Evolutionary conservation across 2,888 invertebrate genomes (phyloP).

Genomic region (Disparrhopalites patrizii): DNA sequence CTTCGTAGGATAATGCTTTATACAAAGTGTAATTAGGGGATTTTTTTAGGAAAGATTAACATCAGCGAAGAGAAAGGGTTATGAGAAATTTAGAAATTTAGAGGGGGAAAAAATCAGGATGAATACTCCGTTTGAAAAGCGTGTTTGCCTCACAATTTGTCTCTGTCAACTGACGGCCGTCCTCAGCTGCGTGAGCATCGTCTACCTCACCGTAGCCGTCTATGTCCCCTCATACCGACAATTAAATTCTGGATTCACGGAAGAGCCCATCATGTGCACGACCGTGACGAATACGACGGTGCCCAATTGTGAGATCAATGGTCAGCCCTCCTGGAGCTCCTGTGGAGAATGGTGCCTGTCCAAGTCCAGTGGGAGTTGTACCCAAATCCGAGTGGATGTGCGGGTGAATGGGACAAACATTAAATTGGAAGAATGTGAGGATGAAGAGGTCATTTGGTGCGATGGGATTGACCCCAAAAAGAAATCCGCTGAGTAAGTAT

Average conservation of each 20-base stretch:
- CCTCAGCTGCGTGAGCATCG: slow-evolving; percentile 79
- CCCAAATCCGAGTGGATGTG: slow-evolving; percentile 83
- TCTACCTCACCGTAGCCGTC: slow-evolving; percentile 84
- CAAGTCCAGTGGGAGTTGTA: slow-evolving; percentile 83
- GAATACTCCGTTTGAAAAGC: slow-evolving; percentile 81
- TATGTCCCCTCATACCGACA: slow-evolving; percentile 85
- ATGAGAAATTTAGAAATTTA: too few species aligned
- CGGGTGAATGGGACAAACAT: slow-evolving; percentile 77
- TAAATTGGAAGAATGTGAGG: slow-evolving; percentile 76
- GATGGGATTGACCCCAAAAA: slow-evolving; percentile 51
- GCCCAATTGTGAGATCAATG: slow-evolving; percentile 68
- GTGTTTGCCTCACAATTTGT: slow-evolving; percentile 87
- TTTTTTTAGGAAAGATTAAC: too few species aligned
- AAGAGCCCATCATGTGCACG: slow-evolving; percentile 85
- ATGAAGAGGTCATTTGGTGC: slow-evolving; percentile 81
- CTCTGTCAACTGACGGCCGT: slow-evolving; percentile 90
- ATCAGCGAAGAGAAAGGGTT: too few species aligned
- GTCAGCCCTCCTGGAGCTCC: slow-evolving; percentile 67
- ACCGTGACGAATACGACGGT: slow-evolving; percentile 71
- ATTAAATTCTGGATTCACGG: slow-evolving; percentile 77
- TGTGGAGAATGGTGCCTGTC: slow-evolving; percentile 92
- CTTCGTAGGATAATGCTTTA: too few species aligned
- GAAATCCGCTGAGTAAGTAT: slow-evolving; percentile 44
- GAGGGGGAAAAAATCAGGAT: too few species aligned
- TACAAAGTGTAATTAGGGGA: too few species aligned